Conservation (phyloP, 1,140 invertebrate genomes). For the Nixonia krombeini region DNA sequence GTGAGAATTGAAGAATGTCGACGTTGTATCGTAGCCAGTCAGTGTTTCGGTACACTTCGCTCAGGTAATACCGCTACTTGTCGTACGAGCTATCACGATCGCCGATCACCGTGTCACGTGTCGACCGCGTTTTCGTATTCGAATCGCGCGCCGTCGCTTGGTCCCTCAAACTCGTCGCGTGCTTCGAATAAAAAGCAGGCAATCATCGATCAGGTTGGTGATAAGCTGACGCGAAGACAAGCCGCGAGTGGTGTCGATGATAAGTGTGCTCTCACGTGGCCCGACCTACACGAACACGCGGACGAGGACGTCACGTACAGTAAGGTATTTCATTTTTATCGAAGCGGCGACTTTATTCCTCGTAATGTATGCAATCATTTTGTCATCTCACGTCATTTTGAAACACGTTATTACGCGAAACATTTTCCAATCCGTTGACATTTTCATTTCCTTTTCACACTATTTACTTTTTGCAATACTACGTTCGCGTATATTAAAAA, state of each 20-base stretch:
- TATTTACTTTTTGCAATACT: no score
- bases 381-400: neutral
- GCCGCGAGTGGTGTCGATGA: neutral
- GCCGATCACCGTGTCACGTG: constrained; percentile 17
- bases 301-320: neutral
- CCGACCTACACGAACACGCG: no score
- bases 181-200: neutral
- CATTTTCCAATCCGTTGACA: no score
- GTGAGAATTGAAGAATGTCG: constrained; percentile 57
- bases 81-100: constrained; percentile 1
- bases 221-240: neutral
- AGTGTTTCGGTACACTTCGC: constrained; percentile 54
- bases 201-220: neutral
- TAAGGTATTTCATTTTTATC: neutral
- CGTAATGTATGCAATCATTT: no score
- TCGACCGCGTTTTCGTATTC: no score
- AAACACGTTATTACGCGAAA: neutral
- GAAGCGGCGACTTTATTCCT: no score
- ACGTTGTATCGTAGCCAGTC: constrained; percentile 40
- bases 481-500: no score
- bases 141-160: neutral
- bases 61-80: constrained; percentile 40
- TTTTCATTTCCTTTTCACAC: no score
- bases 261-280: neutral
- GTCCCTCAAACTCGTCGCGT: constrained; percentile 1